Evolutionary conservation across 23 tunicate genomes (phyloP).

Genomic region (Botrylloides violaceus): DNA sequence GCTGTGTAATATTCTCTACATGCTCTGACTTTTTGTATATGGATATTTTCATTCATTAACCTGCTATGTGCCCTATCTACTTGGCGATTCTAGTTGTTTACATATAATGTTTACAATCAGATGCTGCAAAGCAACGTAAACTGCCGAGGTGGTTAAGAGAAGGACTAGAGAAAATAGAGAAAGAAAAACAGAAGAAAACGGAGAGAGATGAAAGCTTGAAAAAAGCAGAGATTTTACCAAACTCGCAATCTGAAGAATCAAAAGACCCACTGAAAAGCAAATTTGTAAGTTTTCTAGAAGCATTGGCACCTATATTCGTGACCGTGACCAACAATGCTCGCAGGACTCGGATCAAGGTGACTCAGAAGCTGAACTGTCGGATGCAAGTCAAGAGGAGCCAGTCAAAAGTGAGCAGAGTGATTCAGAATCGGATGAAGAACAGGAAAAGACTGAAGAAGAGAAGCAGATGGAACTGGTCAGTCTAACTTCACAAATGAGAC

Average conservation of each 20-base stretch:
- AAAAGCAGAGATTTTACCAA: background rate
- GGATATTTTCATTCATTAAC: no score
- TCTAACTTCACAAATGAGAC: no score
- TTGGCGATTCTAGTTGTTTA: no score
- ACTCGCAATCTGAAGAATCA: background rate
- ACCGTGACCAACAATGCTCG: no score
- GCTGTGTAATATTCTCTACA: no score
- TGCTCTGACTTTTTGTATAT: no score
- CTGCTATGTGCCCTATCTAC: no score
- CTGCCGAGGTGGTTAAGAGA: slow-evolving; percentile 71
- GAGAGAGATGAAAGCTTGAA: slow-evolving; percentile 17
- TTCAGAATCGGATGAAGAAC: background rate
- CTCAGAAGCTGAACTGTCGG: slow-evolving; percentile 69
- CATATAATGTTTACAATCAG: no score
- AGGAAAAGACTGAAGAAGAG: slow-evolving; percentile 32
- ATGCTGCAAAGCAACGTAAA: slow-evolving; percentile 37
- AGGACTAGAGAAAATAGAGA: slow-evolving; percentile 68
- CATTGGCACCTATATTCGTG: no score
- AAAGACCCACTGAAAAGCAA: slow-evolving; percentile 27
- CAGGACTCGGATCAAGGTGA: slow-evolving; percentile 54
- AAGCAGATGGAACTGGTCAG: slow-evolving; percentile 26
- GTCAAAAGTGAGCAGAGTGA: slow-evolving; percentile 22
- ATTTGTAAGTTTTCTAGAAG: slow-evolving; percentile 21
- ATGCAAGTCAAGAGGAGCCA: background rate
- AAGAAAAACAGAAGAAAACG: slow-evolving; percentile 36